Base-by-base conservation (phyloP, 2,888 invertebrate species). In the Endomychus coccineus region DNA sequence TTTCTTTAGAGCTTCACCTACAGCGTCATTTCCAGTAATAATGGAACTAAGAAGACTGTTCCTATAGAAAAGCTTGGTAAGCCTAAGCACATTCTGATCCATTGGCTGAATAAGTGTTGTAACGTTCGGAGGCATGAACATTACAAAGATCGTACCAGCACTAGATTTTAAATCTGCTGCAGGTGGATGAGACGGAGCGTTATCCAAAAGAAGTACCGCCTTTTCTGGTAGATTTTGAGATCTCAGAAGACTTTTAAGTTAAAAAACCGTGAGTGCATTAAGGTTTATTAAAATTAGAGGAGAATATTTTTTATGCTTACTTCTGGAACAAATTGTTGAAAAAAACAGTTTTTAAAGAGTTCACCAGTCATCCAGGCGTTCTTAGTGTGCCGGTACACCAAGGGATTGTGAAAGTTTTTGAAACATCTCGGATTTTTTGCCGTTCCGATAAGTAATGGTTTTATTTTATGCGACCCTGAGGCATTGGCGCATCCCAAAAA, bases 401-500 rank as follows among this genome's bases (percentile, higher is more conserved):
- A 16, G 4, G 39, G 38, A 16, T 30, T 23, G 6, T 28, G 27
- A 16, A 36, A 34, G 27, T 41, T 42, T 13, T 32, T 36, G 23
- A 46, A 43, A 28, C 14, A 27, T 15, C 42, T 11, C 10, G 38
- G 45, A 27, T 35, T 39, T 28, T 34, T 40, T 2, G 40, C n/a
- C 33, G 44, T 38, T 16, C 40, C 44, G 34, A 49, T 43, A 6
- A 43, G 24, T 19, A 46, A 24, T 30, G 28, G 36, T 29, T 43
- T 43, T 22, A 43, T 11, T 34, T 44, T 45, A 32, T 44, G 43
- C 11, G 13, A 15, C 15, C 40, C 41, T 25, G 34, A 16, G 15
- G 42, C 41, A 29, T 46, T 44, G 36, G 38, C 22, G 28, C 42
- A 43, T 3, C 12, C 36, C 24, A 44, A 32, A 38, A 46, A 39